phyloP scores from a whole-genome alignment of 2,888 invertebrate genomes.

The Apamea epomidion region DNA sequence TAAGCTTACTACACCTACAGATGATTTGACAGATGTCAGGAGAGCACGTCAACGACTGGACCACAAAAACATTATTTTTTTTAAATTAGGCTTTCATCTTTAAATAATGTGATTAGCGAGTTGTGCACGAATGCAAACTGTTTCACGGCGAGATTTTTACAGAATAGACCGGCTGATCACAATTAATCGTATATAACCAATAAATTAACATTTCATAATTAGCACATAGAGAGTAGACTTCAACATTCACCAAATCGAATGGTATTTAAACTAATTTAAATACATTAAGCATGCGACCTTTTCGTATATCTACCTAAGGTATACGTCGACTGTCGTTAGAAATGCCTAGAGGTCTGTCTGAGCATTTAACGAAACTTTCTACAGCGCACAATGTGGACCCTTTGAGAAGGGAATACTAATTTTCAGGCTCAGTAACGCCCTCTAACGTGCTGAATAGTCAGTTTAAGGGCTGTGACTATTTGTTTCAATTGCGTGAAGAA shows the following conservation, averaged over 20 bases:
- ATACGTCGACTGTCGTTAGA: slow-evolving; percentile 50
- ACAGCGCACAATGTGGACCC: slow-evolving; percentile 59
- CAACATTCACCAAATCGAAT: slow-evolving; percentile 50
- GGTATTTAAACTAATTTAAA: slow-evolving; percentile 67
- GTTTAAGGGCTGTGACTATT: slow-evolving; percentile 49
- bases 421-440: slow-evolving; percentile 57
- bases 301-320: slow-evolving; percentile 42
- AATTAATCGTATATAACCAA: slow-evolving; percentile 27
- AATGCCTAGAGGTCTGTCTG: slow-evolving; percentile 56
- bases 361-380: slow-evolving; percentile 70
- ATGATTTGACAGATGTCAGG: too few species aligned
- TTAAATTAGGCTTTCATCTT: too few species aligned
- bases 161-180: background rate
- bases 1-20: background rate
- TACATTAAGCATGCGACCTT: slow-evolving; percentile 65
- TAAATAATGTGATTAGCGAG: too few species aligned
- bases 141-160: background rate
- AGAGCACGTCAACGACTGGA: too few species aligned
- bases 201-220: slow-evolving; percentile 48
- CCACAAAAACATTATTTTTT: too few species aligned
- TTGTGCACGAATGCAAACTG: too few species aligned
- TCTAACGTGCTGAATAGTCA: slow-evolving; percentile 64
- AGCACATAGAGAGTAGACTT: slow-evolving; percentile 38
- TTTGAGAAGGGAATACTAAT: slow-evolving; percentile 66
- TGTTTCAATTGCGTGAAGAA: slow-evolving; percentile 61